Evolutionary conservation across 2,888 invertebrate species (phyloP), one percentile per base, ranked within the genome.

Genomic region (Willowsia nigromaculata): DNA sequence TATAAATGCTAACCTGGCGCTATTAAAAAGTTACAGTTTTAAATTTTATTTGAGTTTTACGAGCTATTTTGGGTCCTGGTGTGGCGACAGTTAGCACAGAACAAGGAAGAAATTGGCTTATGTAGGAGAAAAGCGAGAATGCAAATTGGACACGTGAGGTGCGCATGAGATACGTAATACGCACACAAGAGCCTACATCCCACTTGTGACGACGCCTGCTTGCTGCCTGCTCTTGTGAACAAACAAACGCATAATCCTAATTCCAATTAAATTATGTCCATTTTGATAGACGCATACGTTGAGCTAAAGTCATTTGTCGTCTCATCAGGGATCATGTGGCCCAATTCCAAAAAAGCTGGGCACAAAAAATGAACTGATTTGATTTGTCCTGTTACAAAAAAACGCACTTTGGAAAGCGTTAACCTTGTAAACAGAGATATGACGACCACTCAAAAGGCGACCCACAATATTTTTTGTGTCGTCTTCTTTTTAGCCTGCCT

Each of bases 71-170:
- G 15, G n/a, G 15, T 50, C 2, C n/a, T 50, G 11, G n/a, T 15
- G n/a, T 13, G 50, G 50, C 15, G 50, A 50, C 50, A n/a, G n/a
- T n/a, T n/a, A n/a, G n/a, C n/a, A 50, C 50, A 11, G 59, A 59
- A 50, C 50, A 50, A 50, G 50, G 50, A 56, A 56, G 25, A 37
- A 18, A 5, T 33, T 37, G n/a, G 68, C 30, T n/a, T 11, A 4
- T 15, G 59, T n/a, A 65, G 22, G 43, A n/a, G 7, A 27, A 22
- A 68, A 30, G 9, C 13, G 5, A 33, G 33, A 25, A 43, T 43
- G 74, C 47, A 47, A 56, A 56, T 56, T n/a, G 25, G 37, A 25
- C 81, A 82, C 47, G 81, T 62, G 62, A 80, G n/a, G 43, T 82
- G 81, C 37, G 13, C 80, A 80, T 80, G 59, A 62, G 40, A 62